Evolutionary conservation across 2,888 invertebrate species (phyloP), one percentile per base, ranked within the genome.

Genomic region (Agriopis marginaria): DNA sequence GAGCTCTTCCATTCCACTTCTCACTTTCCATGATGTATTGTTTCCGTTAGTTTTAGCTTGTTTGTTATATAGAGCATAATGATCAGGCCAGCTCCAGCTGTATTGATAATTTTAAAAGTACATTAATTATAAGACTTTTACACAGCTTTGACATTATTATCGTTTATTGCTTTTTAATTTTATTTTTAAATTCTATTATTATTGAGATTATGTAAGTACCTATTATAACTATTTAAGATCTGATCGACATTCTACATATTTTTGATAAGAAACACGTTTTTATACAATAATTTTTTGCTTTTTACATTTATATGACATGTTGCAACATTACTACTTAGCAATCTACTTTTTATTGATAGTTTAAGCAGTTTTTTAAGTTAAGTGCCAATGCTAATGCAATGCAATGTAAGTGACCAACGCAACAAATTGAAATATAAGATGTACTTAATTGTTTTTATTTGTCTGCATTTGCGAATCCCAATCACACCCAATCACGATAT

Each of bases 1-100:
- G 68, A 70, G 47, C 12, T 73, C 65, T 77, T 75, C 70, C 81
- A 84, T 85, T 85, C 82, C 82, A 78, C 66, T 60, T 61, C n/a
- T 51, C 23, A 39, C 10, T 44, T 7, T 32, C 49, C 23, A 45
- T 59, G 68, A 68, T 68, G 58, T 59, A 1, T 55, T 45, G 53
- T 54, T 58, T 60, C 39, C 45, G 32, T 62, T 69, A 55, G n/a
- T 17, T n/a, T 56, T 11, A 8, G 44, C 39, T 63, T 63, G 12
- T 58, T 67, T 40, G 11, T 32, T 56, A 56, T 42, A 17, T 2
- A 11, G 4, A 39, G 54, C 39, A 54, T 54, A 54, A 54, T 40
- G 32, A 54, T 40, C 54, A 12, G n/a, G 39, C 53, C 8, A 54
- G 10, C 11, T 9, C 0, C 14, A 5, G n/a, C 6, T 56, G n/a